phyloP scores from a whole-genome alignment of 2,113 vertebrate genomes.

The Takifugu flavidus region DNA sequence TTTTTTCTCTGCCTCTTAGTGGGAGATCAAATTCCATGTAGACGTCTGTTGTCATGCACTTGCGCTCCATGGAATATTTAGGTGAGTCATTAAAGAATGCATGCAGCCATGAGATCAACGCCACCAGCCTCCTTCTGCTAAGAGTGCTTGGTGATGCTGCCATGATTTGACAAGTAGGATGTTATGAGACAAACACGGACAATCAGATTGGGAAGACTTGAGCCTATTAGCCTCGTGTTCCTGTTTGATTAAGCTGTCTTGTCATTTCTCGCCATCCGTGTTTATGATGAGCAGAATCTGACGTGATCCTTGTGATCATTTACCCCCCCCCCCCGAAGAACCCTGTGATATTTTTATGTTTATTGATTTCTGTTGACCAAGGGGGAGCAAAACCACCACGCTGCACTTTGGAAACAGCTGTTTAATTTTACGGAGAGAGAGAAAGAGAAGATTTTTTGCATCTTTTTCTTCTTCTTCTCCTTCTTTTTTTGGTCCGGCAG shows the following conservation, averaged over 20 bases:
- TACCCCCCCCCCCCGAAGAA: neutral
- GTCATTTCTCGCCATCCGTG: constrained; percentile 6
- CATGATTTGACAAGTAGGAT: neutral
- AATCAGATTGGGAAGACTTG: neutral
- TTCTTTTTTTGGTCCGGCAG: constrained; percentile 22
- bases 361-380: constrained; percentile 15
- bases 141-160: constrained; percentile 1
- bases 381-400: constrained; percentile 42
- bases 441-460: neutral
- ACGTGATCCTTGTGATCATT: constrained; percentile 1
- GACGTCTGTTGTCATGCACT: constrained; percentile 32
- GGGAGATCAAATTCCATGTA: constrained; percentile 23
- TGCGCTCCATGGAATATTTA: constrained; percentile 30
- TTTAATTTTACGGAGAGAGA: constrained; percentile 15
- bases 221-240: neutral
- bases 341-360: neutral
- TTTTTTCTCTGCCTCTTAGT: constrained; percentile 31
- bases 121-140: neutral
- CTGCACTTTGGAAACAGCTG: constrained; percentile 23
- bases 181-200: neutral
- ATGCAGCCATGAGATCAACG: constrained; percentile 11
- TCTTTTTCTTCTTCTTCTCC: neutral
- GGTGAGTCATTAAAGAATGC: constrained; percentile 37
- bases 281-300: constrained; percentile 4
- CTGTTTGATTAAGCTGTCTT: neutral